A percentile compares a stretch with the other conserved stretches of the same genome.
phyloP scores from a whole-genome alignment of 1,140 invertebrate species.

The Drosophila orena region DNA sequence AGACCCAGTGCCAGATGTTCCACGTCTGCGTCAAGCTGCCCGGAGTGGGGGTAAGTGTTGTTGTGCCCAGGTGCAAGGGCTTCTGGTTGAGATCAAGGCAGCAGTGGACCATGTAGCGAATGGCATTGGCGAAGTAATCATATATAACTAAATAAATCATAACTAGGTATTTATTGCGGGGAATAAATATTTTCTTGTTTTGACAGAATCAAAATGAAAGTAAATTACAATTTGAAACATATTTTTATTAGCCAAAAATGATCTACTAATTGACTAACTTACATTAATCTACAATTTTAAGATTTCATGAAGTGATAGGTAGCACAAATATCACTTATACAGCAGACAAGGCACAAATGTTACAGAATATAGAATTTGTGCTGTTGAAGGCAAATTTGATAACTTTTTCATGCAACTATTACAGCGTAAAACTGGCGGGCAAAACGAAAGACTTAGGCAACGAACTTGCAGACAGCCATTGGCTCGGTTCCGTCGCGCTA shows the following conservation, averaged over 20 bases:
- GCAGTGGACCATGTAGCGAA: conserved; percentile 1
- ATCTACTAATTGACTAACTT: not conserved
- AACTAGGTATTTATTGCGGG: no score
- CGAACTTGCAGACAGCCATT: conserved; percentile 41
- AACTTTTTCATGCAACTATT: not conserved
- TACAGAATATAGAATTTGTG: not conserved
- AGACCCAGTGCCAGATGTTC: conserved; percentile 96
- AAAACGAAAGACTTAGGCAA: conserved; percentile 47
- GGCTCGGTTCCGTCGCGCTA: conserved; percentile 11
- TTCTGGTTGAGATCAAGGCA: conserved; percentile 19
- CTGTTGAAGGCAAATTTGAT: not conserved
- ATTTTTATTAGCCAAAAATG: no score
- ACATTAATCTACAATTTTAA: not conserved
- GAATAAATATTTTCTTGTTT: no score
- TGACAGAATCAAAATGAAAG: no score
- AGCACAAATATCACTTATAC: no score
- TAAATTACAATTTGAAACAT: no score
- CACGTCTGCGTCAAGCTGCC: conserved; percentile 94
- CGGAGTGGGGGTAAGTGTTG: conserved; percentile 88
- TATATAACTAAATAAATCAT: no score
- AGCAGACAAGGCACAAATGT: no score
- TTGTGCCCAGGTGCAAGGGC: conserved; percentile 24
- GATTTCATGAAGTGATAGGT: no score
- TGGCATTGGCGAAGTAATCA: no score
- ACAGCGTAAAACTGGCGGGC: not conserved